Percentiles rank a stretch among this genome's conserved stretches.
Conservation (phyloP, 2,888 invertebrate species). For the Danaus chrysippus region DNA sequence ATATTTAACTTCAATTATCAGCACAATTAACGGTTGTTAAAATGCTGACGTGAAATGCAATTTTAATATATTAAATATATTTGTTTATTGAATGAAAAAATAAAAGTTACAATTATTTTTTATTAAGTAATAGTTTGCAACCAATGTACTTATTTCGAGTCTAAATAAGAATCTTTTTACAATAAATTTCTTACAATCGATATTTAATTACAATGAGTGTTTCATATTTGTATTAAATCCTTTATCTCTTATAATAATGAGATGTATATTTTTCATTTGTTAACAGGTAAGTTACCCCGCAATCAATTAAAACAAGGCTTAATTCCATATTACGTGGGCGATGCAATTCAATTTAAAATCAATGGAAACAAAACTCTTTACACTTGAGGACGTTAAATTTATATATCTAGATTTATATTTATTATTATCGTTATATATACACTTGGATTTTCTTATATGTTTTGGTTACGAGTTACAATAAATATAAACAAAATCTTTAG, state of each 20-base stretch:
- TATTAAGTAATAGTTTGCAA: too few species aligned
- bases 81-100: too few species aligned
- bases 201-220: slow-evolving; percentile 4
- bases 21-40: not conserved
- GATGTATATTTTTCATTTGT: not conserved
- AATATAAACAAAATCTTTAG: not conserved
- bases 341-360: slow-evolving; percentile 33
- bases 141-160: too few species aligned
- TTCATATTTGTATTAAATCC: too few species aligned
- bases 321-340: slow-evolving; percentile 24
- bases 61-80: too few species aligned
- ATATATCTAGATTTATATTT: not conserved
- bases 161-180: too few species aligned
- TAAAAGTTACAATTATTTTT: too few species aligned
- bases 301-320: slow-evolving; percentile 22
- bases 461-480: too few species aligned
- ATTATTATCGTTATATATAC: not conserved
- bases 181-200: not conserved
- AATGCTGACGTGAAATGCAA: not conserved
- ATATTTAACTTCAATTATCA: slow-evolving; percentile 18
- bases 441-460: not conserved
- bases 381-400: slow-evolving; percentile 16
- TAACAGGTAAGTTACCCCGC: slow-evolving; percentile 8
- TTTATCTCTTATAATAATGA: too few species aligned
- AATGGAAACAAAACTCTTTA: slow-evolving; percentile 27